Evolutionary conservation across 2,797 vertebrate genomes (phyloP).

Genomic region (Florisuga fusca): DNA sequence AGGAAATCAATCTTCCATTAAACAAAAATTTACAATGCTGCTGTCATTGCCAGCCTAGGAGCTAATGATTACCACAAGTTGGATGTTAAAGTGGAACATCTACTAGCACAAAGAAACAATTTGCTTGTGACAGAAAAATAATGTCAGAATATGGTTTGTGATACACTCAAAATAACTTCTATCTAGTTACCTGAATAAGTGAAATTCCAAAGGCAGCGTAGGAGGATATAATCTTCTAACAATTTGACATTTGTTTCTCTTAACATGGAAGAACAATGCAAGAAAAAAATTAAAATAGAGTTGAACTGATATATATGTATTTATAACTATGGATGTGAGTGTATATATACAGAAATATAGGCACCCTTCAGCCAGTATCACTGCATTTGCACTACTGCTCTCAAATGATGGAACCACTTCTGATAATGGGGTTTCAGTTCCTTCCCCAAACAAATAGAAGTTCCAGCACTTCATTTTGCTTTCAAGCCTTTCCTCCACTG

Average conservation of each 20-base stretch:
- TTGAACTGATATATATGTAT: neutral
- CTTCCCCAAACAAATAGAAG: neutral
- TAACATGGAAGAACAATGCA: neutral
- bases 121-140: neutral
- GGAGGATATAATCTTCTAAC: neutral
- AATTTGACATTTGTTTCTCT: neutral
- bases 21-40: neutral
- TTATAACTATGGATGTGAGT: too few relatives aligned
- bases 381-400: neutral
- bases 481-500: neutral
- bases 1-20: slow-evolving; percentile 1
- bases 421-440: neutral
- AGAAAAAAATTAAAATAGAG: neutral
- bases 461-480: neutral
- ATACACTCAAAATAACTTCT: neutral
- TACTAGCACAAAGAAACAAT: neutral
- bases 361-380: neutral
- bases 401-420: fast-evolving
- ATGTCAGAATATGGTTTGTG: neutral
- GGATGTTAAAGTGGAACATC: neutral
- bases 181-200: neutral
- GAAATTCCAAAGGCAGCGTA: neutral
- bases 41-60: neutral
- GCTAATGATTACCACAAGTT: neutral
- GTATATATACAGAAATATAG: neutral